A percentile compares a stretch with the other conserved stretches of the same genome.
These are phyloP conservation scores for Anoplophora glabripennis DNA, from an alignment of 1,140 invertebrate species.

Conservation along the genomic window DNA sequence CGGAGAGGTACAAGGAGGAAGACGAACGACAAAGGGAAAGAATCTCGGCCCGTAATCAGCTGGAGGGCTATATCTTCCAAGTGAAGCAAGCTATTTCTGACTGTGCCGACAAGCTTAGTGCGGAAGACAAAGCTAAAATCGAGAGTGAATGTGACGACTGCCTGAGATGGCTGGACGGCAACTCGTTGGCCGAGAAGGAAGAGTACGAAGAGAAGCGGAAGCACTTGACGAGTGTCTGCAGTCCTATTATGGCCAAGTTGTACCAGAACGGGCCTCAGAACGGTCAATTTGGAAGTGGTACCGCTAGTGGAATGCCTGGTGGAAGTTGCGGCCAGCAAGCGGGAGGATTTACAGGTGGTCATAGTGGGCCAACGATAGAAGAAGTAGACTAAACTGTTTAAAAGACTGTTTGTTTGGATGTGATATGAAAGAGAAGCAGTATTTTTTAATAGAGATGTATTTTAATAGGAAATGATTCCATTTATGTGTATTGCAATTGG, in stretches of 20 bases:
- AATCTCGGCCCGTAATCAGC: slow-evolving; percentile 56
- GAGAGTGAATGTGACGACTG: slow-evolving; percentile 50
- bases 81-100: slow-evolving; percentile 59
- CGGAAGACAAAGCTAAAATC: slow-evolving; percentile 42
- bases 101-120: slow-evolving; percentile 49
- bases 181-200: slow-evolving; percentile 56
- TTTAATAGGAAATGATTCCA: too few relatives aligned
- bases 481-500: too few relatives aligned
- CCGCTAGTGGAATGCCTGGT: slow-evolving; percentile 15
- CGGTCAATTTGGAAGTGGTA: neutral
- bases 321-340: slow-evolving; percentile 47
- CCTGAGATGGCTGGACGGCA: slow-evolving; percentile 55
- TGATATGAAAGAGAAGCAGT: too few relatives aligned
- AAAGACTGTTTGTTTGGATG: too few relatives aligned
- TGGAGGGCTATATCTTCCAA: slow-evolving; percentile 71
- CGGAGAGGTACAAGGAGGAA: slow-evolving; percentile 59
- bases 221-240: slow-evolving; percentile 50
- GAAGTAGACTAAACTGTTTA: slow-evolving; percentile 61
- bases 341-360: slow-evolving; percentile 28
- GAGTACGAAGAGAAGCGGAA: slow-evolving; percentile 57
- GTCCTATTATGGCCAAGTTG: slow-evolving; percentile 52
- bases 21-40: slow-evolving; percentile 67
- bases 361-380: slow-evolving; percentile 61
- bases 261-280: slow-evolving; percentile 29
- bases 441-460: too few relatives aligned